Conservation (phyloP, 2,113 vertebrate species). For the Tringa solitaria region DNA sequence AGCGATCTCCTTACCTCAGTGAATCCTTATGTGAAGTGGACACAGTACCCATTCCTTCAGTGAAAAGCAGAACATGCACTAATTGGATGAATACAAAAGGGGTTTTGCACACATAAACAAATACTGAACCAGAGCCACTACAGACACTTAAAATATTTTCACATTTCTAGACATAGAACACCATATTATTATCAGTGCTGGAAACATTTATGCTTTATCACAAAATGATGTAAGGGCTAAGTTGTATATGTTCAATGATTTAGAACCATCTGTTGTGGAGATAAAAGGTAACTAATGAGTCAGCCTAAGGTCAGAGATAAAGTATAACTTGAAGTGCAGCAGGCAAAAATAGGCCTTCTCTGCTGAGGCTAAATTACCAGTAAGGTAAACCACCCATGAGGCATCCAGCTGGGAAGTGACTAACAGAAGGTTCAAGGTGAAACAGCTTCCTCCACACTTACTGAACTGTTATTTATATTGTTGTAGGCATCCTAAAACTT, state of each 20-base stretch:
- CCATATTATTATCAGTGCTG: neutral
- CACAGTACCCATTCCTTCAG: neutral
- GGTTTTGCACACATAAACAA: neutral
- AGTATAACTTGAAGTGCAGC: neutral
- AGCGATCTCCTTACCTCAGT: neutral
- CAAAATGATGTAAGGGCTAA: neutral
- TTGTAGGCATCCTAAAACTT: neutral
- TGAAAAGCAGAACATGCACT: neutral
- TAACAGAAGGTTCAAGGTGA: constrained; percentile 30
- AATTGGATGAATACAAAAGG: neutral
- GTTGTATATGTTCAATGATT: neutral
- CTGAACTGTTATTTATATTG: neutral
- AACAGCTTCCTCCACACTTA: neutral
- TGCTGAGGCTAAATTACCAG: neutral
- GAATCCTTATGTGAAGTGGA: neutral
- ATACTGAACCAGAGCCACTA: neutral
- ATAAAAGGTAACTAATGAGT: neutral
- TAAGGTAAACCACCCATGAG: neutral
- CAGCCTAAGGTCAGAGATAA: neutral
- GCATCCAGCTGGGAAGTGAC: neutral
- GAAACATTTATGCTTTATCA: neutral
- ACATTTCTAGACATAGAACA: neutral
- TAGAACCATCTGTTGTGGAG: neutral
- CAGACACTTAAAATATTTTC: neutral
- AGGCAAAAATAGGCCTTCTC: neutral